A percentile compares a stretch with the other conserved stretches of the same genome.
Conservation (phyloP, 1,140 invertebrate genomes). For the Drosophila sturtevanti region DNA sequence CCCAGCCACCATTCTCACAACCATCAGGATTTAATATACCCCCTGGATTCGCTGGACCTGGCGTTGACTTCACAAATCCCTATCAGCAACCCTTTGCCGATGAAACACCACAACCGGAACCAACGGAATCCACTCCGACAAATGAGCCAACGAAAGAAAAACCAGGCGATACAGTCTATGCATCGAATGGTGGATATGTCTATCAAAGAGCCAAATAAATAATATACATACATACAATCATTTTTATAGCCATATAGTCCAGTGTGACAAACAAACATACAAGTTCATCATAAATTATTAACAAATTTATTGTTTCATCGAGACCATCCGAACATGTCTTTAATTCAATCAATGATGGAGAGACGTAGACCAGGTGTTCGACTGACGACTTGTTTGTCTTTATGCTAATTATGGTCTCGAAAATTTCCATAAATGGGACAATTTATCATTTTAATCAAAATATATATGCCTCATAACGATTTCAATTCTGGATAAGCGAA, state of each 20-base stretch:
- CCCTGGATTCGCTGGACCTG: constrained; percentile 46
- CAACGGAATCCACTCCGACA: constrained; percentile 13
- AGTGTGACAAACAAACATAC: neutral
- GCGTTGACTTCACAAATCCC: constrained; percentile 23
- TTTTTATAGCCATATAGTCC: constrained; percentile 39
- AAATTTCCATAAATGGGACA: constrained; percentile 36
- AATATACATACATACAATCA: neutral
- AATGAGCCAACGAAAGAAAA: constrained; percentile 22
- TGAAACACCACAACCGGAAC: constrained; percentile 30
- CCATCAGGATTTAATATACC: constrained; percentile 47
- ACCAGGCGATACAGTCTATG: constrained; percentile 62
- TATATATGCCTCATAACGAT: constrained; percentile 13
- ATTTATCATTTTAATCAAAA: constrained; percentile 30
- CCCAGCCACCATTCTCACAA: constrained; percentile 37
- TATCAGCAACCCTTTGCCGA: constrained; percentile 57
- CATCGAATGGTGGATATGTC: constrained; percentile 74
- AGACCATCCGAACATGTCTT: constrained; percentile 7
- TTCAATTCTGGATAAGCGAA: neutral
- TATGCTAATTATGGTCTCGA: constrained; percentile 35
- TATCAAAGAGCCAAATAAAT: constrained; percentile 59
- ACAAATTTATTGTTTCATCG: constrained; percentile 18
- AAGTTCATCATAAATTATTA: constrained; percentile 69
- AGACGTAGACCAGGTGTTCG: constrained; percentile 24
- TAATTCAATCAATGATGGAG: constrained; percentile 24
- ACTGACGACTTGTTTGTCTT: constrained; percentile 41